A percentile compares a stretch with the other conserved stretches of the same genome.
Evolutionary conservation across 2,888 invertebrate genomes (phyloP).

Genomic region (Phaonia tiefii): DNA sequence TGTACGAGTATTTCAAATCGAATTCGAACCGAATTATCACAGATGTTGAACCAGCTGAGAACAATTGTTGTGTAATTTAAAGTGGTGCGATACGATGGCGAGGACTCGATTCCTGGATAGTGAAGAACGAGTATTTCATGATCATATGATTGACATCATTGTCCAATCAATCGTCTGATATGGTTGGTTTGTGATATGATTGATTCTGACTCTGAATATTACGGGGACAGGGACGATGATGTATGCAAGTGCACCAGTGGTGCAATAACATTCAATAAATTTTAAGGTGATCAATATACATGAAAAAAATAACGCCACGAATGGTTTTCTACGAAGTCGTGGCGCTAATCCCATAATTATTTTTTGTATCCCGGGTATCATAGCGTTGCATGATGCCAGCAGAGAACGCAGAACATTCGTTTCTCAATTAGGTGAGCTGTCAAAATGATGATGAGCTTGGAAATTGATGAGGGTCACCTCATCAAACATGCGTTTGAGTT

Average conservation of each 20-base stretch:
- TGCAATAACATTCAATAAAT: slow-evolving; percentile 44
- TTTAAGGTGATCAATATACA: slow-evolving; percentile 59
- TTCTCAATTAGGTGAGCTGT: slow-evolving; percentile 79
- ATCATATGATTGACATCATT: slow-evolving; percentile 60
- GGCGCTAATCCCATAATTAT: slow-evolving; percentile 79
- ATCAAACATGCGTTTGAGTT: slow-evolving; percentile 42
- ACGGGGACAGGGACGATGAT: too few relatives aligned
- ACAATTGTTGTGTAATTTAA: slow-evolving; percentile 61
- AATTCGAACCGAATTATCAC: slow-evolving; percentile 61
- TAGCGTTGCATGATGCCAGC: slow-evolving; percentile 53
- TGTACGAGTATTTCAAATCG: too few relatives aligned
- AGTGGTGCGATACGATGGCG: slow-evolving; percentile 40
- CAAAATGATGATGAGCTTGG: slow-evolving; percentile 76
- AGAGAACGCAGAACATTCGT: slow-evolving; percentile 71
- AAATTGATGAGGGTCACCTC: slow-evolving; percentile 76
- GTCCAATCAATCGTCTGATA: slow-evolving; percentile 67
- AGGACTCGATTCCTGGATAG: neutral
- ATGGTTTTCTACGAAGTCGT: slow-evolving; percentile 54
- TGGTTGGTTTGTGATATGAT: slow-evolving; percentile 64
- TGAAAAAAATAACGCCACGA: slow-evolving; percentile 15
- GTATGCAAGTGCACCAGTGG: slow-evolving; percentile 56
- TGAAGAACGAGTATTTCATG: slow-evolving; percentile 20
- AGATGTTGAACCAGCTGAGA: slow-evolving; percentile 49
- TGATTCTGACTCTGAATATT: slow-evolving; percentile 48
- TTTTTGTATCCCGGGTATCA: slow-evolving; percentile 63